A percentile compares a stretch with the other conserved stretches of the same genome.
phyloP scores from a whole-genome alignment of 2,888 invertebrate genomes.

The Drosophila paramelanica region DNA sequence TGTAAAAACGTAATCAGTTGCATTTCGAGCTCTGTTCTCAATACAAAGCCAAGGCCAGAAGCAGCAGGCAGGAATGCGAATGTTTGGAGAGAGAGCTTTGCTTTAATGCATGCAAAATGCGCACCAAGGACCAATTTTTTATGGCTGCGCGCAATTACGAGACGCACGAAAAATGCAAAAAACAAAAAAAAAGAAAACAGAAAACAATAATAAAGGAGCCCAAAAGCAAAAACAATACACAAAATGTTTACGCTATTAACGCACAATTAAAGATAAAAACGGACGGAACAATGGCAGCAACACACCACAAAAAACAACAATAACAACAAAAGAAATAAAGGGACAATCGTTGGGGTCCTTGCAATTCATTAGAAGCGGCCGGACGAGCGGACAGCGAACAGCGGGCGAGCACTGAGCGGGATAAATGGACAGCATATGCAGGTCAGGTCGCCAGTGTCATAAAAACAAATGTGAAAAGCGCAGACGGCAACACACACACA shows the following conservation, averaged over 20 bases:
- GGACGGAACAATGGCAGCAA: constrained; percentile 33
- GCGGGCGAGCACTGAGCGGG: constrained; percentile 1
- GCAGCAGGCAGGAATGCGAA: not conserved
- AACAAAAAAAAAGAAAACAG: not conserved
- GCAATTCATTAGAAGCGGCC: constrained; percentile 68
- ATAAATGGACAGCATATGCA: constrained; percentile 58
- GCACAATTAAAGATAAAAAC: constrained; percentile 78
- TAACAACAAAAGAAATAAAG: constrained; percentile 26
- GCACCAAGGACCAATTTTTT: constrained; percentile 69
- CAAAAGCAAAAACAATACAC: constrained; percentile 43
- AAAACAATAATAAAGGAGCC: not conserved
- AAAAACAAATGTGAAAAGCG: constrained; percentile 70
- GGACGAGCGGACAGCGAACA: constrained; percentile 4
- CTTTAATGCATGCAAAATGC: constrained; percentile 68
- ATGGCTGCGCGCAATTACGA: constrained; percentile 47
- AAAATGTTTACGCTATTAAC: constrained; percentile 78
- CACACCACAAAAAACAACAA: not conserved
- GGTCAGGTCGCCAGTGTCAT: constrained; percentile 64
- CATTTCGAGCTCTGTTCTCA: constrained; percentile 1
- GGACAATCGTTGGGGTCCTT: constrained; percentile 46
- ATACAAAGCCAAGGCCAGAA: constrained; percentile 35
- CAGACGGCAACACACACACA: constrained; percentile 21
- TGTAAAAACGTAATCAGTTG: constrained; percentile 34
- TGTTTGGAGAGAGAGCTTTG: constrained; percentile 6
- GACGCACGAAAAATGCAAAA: not conserved